phyloP scores from a whole-genome alignment of 2,888 invertebrate genomes.

The Cephus runcator region DNA sequence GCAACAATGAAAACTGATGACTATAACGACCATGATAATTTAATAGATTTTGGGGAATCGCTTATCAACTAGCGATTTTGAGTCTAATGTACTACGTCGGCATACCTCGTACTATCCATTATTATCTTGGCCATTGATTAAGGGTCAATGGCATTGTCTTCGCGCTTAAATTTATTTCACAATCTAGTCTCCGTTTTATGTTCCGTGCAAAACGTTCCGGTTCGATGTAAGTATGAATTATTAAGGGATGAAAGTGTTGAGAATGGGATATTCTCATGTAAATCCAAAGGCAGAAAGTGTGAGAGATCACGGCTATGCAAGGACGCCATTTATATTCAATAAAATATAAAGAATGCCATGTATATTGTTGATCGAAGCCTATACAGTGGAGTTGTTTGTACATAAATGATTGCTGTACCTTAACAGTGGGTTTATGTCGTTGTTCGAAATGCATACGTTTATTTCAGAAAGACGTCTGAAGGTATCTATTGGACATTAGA shows the following conservation, averaged over 20 bases:
- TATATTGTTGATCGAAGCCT: background rate
- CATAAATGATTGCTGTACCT: background rate
- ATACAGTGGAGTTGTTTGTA: background rate
- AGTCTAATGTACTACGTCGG: background rate
- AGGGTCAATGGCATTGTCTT: background rate
- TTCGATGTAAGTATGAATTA: background rate
- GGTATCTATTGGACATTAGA: slow-evolving; percentile 2
- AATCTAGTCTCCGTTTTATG: background rate
- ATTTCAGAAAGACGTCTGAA: background rate
- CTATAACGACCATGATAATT: background rate
- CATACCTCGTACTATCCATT: background rate
- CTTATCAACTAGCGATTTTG: background rate
- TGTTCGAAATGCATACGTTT: background rate
- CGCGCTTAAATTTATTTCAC: background rate
- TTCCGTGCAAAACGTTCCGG: background rate
- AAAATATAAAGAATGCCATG: background rate
- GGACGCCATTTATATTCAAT: background rate
- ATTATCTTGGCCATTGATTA: background rate
- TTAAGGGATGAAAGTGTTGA: background rate
- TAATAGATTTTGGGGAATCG: background rate
- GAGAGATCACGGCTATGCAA: background rate
- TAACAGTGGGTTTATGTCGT: background rate
- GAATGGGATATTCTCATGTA: background rate
- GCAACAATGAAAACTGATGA: background rate
- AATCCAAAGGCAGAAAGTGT: background rate